These are phyloP conservation scores for Gymnogyps californianus DNA, from an alignment of 2,113 vertebrate genomes.

Conservation along the genomic window DNA sequence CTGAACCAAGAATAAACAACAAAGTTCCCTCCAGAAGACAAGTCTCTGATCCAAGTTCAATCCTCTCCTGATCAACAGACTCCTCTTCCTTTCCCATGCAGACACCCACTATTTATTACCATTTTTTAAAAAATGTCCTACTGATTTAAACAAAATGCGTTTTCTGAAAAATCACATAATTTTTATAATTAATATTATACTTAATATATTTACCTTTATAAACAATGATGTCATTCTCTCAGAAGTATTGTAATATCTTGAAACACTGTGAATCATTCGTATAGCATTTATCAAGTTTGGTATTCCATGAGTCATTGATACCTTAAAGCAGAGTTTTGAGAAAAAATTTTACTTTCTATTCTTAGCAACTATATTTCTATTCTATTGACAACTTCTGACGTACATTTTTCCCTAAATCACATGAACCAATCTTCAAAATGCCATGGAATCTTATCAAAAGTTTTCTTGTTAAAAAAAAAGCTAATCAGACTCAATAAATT, in stretches of 20 bases:
- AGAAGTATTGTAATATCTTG: constrained; percentile 81
- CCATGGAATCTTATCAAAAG: not conserved
- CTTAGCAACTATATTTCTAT: not conserved
- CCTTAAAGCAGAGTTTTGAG: constrained; percentile 68
- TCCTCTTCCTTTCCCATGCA: not conserved
- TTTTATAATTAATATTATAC: not conserved
- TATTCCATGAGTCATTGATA: constrained; percentile 77
- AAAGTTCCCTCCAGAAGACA: not conserved
- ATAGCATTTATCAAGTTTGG: constrained; percentile 80
- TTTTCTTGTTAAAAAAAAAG: not conserved
- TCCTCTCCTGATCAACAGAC: not conserved
- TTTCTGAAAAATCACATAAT: not conserved
- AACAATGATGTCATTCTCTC: constrained; percentile 83
- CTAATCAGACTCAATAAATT: not conserved
- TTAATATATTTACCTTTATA: constrained; percentile 73
- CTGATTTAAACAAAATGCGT: not conserved
- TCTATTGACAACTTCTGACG: not conserved
- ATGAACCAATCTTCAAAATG: not conserved
- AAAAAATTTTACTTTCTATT: not conserved
- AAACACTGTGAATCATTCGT: constrained; percentile 79
- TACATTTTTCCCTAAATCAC: not conserved
- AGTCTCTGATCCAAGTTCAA: not conserved
- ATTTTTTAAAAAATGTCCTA: not conserved
- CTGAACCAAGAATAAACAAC: not conserved
- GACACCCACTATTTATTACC: not conserved